Conservation (phyloP, 2,888 invertebrate genomes). For the Diadegma fenestrale region DNA sequence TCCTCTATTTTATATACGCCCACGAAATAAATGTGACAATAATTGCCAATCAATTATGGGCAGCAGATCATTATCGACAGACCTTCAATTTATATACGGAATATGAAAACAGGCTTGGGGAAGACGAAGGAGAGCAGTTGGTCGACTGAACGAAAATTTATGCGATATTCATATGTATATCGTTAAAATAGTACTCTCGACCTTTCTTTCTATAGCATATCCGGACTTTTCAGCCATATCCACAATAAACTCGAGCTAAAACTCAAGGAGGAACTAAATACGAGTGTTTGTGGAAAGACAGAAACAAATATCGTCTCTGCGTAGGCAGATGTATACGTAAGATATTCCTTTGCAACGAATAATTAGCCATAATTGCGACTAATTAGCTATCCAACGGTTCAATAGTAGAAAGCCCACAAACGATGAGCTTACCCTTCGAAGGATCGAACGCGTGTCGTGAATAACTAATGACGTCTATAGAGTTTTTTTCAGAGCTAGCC, state of each 20-base stretch:
- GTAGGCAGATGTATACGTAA: neutral
- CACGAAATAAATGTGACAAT: conserved; percentile 32
- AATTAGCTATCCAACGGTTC: conserved; percentile 43
- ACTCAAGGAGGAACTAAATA: neutral
- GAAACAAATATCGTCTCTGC: neutral
- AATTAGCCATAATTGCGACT: conserved; percentile 39
- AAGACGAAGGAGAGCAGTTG: neutral
- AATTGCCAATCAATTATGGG: conserved; percentile 61
- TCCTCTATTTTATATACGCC: conserved; percentile 26
- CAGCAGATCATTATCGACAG: conserved; percentile 3
- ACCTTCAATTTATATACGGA: neutral
- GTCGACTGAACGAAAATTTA: neutral
- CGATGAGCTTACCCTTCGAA: conserved; percentile 18
- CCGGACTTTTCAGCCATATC: neutral
- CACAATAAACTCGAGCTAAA: neutral
- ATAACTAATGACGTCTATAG: conserved; percentile 3
- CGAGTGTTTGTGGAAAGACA: neutral
- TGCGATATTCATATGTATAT: neutral
- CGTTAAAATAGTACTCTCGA: neutral
- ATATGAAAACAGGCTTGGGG: neutral
- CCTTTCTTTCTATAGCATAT: neutral
- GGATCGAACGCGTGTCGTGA: neutral
- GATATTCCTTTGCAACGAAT: neutral
- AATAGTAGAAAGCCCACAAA: conserved; percentile 17
- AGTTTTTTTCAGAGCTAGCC: neutral